Evolutionary conservation across 2,888 invertebrate genomes (phyloP), one percentile per base, ranked within the genome.

Genomic region (Halictus ligatus): DNA sequence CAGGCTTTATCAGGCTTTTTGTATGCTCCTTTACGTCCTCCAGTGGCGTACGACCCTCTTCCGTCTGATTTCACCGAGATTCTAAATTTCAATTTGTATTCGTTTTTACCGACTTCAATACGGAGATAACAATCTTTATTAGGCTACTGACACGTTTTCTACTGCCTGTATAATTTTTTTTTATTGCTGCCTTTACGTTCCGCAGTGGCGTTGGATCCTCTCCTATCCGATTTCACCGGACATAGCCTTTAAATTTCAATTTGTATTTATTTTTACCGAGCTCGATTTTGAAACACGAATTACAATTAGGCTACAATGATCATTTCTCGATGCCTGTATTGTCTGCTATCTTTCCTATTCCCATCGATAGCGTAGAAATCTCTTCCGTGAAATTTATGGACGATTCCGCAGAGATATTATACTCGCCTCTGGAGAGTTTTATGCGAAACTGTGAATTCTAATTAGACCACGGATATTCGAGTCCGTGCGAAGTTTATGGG

Each of bases 61-160:
- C 29, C 43, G 46, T 12, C 12, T 12, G 12, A 12, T 46, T 46
- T 46, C 46, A 12, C 12, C 46, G 46, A 46, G 54, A 10, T 21
- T n/a, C 58, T 12, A 58, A 58, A 58, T 58, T 58, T 58, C 58
- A 58, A 58, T 58, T n/a, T n/a, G n/a, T 58, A 58, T 58, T 58
- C n/a, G 4, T n/a, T n/a, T 58, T 58, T n/a, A 58, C n/a, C 58
- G 58, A n/a, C 58, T n/a, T 12, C 58, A 0, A 12, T 21, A 54
- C 21, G 10, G 1, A n/a, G 54, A 54, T 50, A 50, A 18, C 18
- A 50, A 50, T 54, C 54, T 54, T 54, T 21, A 8, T 21, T 21
- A 21, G 8, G 21, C 8, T 21, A 54, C 54, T 8, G 54, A 54
- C 54, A 21, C 54, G 54, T 54, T 54, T 54, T 54, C 54, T 21